Percentiles rank a stretch among this genome's conserved stretches.
Conservation (phyloP, 2,888 invertebrate species). For the Andrena bucephala region DNA sequence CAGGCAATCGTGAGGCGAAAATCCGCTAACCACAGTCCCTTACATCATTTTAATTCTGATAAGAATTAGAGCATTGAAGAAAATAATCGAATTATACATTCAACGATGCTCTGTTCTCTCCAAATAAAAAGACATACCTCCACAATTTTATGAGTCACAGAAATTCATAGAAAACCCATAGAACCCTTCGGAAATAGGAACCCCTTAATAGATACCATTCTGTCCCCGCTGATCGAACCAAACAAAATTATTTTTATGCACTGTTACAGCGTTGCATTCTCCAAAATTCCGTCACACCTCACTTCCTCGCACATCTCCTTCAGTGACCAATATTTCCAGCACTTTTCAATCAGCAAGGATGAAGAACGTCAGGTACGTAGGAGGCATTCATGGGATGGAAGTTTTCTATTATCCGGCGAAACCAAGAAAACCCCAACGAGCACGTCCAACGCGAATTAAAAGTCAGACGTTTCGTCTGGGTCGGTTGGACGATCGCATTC, state of each 20-base stretch:
- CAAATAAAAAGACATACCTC: background rate
- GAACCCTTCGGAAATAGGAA: no score
- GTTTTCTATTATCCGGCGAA: background rate
- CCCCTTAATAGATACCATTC: no score
- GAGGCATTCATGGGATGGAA: background rate
- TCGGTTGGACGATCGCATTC: conserved; percentile 1
- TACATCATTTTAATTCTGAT: background rate
- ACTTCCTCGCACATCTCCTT: background rate
- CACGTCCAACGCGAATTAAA: background rate
- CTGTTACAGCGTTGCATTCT: background rate
- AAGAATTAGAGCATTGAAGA: background rate
- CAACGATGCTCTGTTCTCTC: no score
- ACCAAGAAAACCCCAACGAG: background rate
- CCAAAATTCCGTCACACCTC: background rate
- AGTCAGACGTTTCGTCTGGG: background rate
- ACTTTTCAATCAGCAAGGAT: background rate
- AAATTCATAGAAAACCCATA: no score
- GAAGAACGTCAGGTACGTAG: background rate
- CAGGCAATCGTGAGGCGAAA: conserved; percentile 31
- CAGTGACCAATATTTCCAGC: conserved; percentile 1
- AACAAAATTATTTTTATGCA: background rate
- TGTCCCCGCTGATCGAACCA: no score
- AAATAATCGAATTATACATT: background rate
- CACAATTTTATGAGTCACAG: background rate
- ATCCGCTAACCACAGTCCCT: conserved; percentile 15